phyloP scores from a whole-genome alignment of 1,140 invertebrate genomes.

The Calliopsis andreniformis region DNA sequence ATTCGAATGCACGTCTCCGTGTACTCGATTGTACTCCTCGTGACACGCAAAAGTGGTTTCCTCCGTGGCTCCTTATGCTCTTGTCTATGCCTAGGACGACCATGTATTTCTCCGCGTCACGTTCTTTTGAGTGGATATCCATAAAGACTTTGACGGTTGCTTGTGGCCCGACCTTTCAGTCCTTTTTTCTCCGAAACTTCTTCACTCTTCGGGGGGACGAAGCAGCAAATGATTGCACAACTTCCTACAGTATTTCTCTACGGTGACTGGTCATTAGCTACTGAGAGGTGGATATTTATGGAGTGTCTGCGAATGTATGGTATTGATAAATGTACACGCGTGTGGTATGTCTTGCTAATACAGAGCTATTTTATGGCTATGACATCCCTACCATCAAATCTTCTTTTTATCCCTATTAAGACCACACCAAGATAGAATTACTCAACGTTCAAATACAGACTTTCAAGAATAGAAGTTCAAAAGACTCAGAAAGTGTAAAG shows the following conservation, averaged over 20 bases:
- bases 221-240: background rate
- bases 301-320: too few relatives aligned
- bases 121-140: constrained; percentile 1
- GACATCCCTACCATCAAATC: too few relatives aligned
- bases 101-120: constrained; percentile 35
- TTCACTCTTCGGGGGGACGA: background rate
- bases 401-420: too few relatives aligned
- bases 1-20: constrained; percentile 55
- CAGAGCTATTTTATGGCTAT: too few relatives aligned
- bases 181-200: background rate
- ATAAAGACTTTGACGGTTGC: constrained; percentile 4
- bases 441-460: too few relatives aligned
- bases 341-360: too few relatives aligned
- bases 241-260: background rate
- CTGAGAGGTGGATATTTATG: too few relatives aligned
- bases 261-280: background rate
- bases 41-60: constrained; percentile 57
- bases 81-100: constrained; percentile 14
- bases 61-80: constrained; percentile 21
- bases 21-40: constrained; percentile 55
- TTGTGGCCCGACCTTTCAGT: background rate
- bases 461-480: too few relatives aligned
- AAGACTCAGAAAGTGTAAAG: too few relatives aligned
- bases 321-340: too few relatives aligned
- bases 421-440: too few relatives aligned